Conservation (phyloP, 2,797 vertebrate species). For the Caiman crocodilus region DNA sequence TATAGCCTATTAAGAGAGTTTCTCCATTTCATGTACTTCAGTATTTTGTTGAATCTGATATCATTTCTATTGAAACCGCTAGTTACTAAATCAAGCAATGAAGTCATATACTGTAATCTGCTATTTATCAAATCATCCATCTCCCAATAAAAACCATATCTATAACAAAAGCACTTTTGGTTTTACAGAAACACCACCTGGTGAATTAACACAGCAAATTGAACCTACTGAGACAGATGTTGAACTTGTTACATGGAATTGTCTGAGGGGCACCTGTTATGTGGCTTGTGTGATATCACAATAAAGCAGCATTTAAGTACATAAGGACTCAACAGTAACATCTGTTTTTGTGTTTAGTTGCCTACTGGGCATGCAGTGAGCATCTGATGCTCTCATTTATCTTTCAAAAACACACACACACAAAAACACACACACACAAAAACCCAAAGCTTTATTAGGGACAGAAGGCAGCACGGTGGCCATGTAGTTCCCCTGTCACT, state of each 20-base stretch:
- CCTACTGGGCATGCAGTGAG: conserved; percentile 18
- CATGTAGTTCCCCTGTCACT: neutral
- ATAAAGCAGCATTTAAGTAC: fast-evolving
- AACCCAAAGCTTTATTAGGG: neutral
- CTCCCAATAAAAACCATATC: neutral
- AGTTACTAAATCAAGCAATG: fast-evolving
- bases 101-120: fast-evolving
- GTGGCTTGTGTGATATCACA: neutral
- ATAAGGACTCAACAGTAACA: neutral
- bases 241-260: neutral
- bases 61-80: neutral
- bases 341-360: neutral
- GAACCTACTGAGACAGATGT: conserved; percentile 18
- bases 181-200: fast-evolving
- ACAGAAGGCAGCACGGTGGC: neutral
- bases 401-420: too few species aligned
- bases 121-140: neutral
- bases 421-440: too few species aligned
- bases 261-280: conserved; percentile 24
- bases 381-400: neutral
- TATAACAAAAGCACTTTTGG: neutral
- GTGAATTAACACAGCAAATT: neutral
- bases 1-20: neutral
- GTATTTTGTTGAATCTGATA: neutral
- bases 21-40: fast-evolving